Conservation (phyloP, 2,797 vertebrate species). For the Mus caroli region DNA sequence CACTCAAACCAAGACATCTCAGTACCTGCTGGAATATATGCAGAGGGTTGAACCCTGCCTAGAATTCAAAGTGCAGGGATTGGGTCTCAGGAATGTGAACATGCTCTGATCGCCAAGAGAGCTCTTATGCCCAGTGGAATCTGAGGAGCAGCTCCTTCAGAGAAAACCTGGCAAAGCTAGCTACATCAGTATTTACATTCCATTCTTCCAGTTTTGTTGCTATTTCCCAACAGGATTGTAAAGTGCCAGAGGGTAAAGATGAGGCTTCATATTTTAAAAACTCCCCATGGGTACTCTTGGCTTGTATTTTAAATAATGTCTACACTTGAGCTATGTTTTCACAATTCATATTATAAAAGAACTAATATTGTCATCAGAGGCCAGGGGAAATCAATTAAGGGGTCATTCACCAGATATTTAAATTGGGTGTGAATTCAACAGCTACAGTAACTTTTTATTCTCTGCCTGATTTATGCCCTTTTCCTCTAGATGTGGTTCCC, state of each 20-base stretch:
- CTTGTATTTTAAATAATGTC: conserved; percentile 19
- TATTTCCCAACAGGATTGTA: conserved; percentile 38
- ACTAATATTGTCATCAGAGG: conserved; percentile 12
- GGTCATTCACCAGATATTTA: conserved; percentile 12
- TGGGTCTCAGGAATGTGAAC: background rate
- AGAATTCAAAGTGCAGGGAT: background rate
- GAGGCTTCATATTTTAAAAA: background rate
- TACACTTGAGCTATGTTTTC: conserved; percentile 35
- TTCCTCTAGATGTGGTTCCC: background rate
- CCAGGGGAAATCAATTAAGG: background rate
- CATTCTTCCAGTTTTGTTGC: conserved; percentile 21
- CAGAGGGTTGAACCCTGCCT: background rate
- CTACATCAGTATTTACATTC: background rate
- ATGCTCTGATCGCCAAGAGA: background rate
- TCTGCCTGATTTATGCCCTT: conserved; percentile 32
- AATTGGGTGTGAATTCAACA: conserved; percentile 24
- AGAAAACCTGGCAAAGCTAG: background rate
- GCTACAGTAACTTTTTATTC: conserved; percentile 1
- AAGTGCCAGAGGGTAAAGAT: background rate
- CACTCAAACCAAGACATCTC: background rate
- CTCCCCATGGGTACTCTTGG: background rate
- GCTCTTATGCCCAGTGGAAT: background rate
- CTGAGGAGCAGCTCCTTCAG: conserved; percentile 5
- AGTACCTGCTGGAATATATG: background rate
- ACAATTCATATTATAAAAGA: conserved; percentile 37